Evolutionary conservation across 2,888 invertebrate genomes (phyloP).

Genomic region (Dolichopus griseipennis): DNA sequence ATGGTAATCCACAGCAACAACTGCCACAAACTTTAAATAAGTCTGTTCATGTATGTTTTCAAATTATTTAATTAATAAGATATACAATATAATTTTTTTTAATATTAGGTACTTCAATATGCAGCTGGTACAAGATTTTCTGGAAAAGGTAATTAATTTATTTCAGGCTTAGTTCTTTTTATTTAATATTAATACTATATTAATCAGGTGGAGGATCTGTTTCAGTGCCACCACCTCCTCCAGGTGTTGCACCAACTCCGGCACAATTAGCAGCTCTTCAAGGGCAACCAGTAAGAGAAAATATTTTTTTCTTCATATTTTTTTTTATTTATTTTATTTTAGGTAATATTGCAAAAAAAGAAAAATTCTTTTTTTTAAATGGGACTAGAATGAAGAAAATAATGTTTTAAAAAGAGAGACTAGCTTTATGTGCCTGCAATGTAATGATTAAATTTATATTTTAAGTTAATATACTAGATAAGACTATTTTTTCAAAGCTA

Average conservation of each 20-base stretch:
- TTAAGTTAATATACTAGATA: no score
- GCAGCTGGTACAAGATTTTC: constrained; percentile 27
- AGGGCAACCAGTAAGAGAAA: constrained; percentile 34
- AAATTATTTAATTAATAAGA: background rate
- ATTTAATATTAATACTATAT: constrained; percentile 1
- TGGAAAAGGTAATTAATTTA: constrained; percentile 20
- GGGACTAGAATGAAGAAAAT: background rate
- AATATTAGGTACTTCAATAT: constrained; percentile 22
- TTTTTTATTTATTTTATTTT: background rate
- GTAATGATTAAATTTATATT: no score
- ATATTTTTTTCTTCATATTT: constrained; percentile 13
- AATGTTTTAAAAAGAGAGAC: background rate
- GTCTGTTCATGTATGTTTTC: constrained; percentile 15
- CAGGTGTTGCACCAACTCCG: constrained; percentile 38
- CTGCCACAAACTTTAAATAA: constrained; percentile 14
- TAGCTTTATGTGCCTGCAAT: no score
- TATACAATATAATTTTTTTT: constrained; percentile 1
- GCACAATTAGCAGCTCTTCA: constrained; percentile 40
- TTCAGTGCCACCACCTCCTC: constrained; percentile 40
- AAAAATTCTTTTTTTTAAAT: constrained; percentile 34
- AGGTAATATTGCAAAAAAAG: constrained; percentile 17
- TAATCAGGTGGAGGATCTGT: constrained; percentile 29
- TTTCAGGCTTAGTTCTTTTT: constrained; percentile 11
- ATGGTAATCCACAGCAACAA: constrained; percentile 15
- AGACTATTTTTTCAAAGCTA: no score